These are phyloP conservation scores for Nipponia nippon DNA, from an alignment of 2,113 vertebrate genomes.

Conservation along the genomic window DNA sequence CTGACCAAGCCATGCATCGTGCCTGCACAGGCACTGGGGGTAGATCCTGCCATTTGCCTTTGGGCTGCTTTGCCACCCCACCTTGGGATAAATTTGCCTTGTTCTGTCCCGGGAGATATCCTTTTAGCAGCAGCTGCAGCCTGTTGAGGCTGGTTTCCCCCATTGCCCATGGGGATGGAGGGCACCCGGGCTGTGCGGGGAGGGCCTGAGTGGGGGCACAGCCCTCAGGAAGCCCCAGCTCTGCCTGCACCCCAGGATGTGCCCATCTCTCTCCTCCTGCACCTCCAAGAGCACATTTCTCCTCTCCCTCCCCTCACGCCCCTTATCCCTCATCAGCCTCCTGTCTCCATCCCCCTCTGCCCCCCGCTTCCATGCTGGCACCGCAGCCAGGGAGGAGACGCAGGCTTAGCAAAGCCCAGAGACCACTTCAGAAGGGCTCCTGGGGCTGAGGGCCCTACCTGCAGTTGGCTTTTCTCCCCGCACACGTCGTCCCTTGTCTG, in stretches of 20 bases:
- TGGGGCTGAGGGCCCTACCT: background rate
- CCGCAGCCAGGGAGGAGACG: background rate
- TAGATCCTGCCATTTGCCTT: background rate
- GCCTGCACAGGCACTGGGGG: background rate
- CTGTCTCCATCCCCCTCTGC: background rate
- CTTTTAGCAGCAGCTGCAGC: background rate
- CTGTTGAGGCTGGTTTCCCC: background rate
- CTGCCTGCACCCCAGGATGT: background rate
- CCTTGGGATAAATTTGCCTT: background rate
- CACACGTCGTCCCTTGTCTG: background rate
- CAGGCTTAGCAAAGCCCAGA: background rate
- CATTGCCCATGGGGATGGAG: background rate
- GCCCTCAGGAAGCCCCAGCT: background rate
- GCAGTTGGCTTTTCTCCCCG: background rate
- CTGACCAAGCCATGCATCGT: background rate
- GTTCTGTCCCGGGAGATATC: background rate
- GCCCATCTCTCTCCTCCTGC: background rate
- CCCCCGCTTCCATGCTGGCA: background rate
- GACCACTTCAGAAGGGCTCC: background rate
- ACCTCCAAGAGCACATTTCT: background rate
- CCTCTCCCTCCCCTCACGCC: background rate
- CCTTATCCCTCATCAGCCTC: background rate
- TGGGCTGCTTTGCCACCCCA: background rate
- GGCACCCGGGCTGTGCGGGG: background rate
- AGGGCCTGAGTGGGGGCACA: background rate